Evolutionary conservation across 2,797 vertebrate genomes (phyloP), one percentile per base, ranked within the genome.

Genomic region (Aulostomus chinensis): DNA sequence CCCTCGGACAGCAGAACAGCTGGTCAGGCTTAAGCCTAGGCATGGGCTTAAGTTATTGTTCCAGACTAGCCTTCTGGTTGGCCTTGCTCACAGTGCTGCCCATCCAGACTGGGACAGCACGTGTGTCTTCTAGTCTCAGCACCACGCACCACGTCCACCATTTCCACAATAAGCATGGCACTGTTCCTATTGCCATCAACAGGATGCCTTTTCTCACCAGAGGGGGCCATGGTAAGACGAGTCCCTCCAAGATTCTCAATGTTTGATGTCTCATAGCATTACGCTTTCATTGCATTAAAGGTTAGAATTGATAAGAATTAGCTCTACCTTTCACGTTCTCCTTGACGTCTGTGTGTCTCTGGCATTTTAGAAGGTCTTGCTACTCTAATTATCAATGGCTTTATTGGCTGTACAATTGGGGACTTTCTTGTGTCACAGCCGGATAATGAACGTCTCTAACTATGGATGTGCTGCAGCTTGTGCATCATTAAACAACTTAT

Each of bases 101-200:
- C 65, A 92, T 91, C 82, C 88, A 89, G 76, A 89, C 91, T 45
- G 91, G 91, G 59, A 93, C 92, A 55, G 94, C 95, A 62, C 93
- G 94, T 33, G 94, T 97, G 76, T 96, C 95, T 59, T 96, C 95
- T 72, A 96, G 94, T 75, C 92, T 96, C 82, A 96, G 94, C 68
- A 96, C 94, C 75, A 96, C 94, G 9, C 94, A 96, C 85, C 95
- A 97, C 70, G 94, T 96, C 81, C 95, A 96, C 89, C 95, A 96
- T 91, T 96, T 97, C 89, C 94, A 96, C 90, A 97, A 93, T 86
- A 96, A 95, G 80, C 95, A 97, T 69, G 94, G 94, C 76, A 95
- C 94, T 0, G 94, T 94, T 81, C 95, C 95, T 38, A 95, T 97
- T 73, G 94, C 94, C 81, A 97, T 97, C 92, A 96, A 97, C 93